Evolutionary conservation across 1,140 invertebrate genomes (phyloP).

Genomic region (Zaprionus vittiger): DNA sequence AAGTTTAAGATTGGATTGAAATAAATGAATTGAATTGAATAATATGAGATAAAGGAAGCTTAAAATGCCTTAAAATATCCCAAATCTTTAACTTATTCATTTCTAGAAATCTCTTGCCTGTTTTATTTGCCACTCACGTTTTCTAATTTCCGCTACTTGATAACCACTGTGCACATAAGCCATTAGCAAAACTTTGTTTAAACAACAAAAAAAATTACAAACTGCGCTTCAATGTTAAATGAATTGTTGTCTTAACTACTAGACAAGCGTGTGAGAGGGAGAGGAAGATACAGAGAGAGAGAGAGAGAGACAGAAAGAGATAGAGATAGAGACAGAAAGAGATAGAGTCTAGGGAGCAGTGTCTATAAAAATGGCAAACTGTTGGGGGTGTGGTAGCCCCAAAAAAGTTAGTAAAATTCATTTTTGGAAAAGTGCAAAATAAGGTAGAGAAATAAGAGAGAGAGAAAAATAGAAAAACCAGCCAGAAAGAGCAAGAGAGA

Average conservation of each 20-base stretch:
- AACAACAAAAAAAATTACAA: conserved; percentile 42
- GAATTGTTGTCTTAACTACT: conserved; percentile 81
- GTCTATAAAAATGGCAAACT: conserved; percentile 46
- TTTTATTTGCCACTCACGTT: background rate
- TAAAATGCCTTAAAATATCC: too few relatives aligned
- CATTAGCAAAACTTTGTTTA: conserved; percentile 68
- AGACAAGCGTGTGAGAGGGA: conserved; percentile 39
- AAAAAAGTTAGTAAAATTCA: conserved; percentile 73
- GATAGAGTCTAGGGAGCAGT: background rate
- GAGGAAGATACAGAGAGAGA: too few relatives aligned
- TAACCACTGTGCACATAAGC: conserved; percentile 58
- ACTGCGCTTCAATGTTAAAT: conserved; percentile 75
- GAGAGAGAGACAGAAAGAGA: background rate
- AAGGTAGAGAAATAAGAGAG: conserved; percentile 49
- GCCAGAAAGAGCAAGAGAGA: background rate
- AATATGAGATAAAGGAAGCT: background rate
- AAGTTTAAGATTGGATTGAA: too few relatives aligned
- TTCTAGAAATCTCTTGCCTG: background rate
- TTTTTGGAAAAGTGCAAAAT: conserved; percentile 70
- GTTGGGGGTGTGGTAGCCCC: conserved; percentile 33
- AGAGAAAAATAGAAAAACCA: conserved; percentile 1
- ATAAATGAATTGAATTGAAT: too few relatives aligned
- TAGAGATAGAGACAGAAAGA: background rate
- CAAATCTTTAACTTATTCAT: background rate
- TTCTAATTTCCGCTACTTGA: background rate